Conservation (phyloP, 2,888 invertebrate species). For the Melipona beecheii region DNA sequence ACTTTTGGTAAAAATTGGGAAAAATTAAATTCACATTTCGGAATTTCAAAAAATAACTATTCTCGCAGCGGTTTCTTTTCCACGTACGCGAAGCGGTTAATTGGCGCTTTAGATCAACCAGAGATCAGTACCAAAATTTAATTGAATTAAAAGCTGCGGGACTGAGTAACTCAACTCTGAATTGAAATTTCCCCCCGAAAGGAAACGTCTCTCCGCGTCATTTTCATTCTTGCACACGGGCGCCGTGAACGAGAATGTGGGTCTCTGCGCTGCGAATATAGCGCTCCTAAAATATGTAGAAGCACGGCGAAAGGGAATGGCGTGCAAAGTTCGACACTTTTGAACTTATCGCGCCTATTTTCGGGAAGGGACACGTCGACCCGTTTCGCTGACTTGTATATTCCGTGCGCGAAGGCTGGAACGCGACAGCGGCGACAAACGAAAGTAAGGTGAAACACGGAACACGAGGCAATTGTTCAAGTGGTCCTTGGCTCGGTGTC, state of each 20-base stretch:
- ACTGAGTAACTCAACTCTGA: too few species aligned
- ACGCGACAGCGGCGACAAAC: too few species aligned
- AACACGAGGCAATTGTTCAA: background rate
- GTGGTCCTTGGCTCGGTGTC: background rate
- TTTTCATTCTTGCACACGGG: background rate
- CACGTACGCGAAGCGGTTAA: too few species aligned
- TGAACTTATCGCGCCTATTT: slow-evolving; percentile 12
- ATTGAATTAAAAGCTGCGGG: too few species aligned
- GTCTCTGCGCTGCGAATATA: background rate
- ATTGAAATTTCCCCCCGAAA: background rate
- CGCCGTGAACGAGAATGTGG: background rate
- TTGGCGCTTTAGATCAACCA: too few species aligned
- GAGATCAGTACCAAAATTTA: too few species aligned
- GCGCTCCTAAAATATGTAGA: background rate
- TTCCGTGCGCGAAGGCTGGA: background rate
- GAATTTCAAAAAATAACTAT: too few species aligned
- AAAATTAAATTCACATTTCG: too few species aligned
- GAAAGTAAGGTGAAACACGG: background rate
- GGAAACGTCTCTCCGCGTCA: background rate
- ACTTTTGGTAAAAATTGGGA: too few species aligned
- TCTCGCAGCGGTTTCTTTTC: too few species aligned
- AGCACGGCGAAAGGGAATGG: background rate
- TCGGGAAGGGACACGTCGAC: background rate
- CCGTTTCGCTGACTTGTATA: background rate
- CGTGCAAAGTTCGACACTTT: background rate